Evolutionary conservation across 2,797 vertebrate genomes (phyloP), one percentile per base, ranked within the genome.

Genomic region (Nyctalus aviator): DNA sequence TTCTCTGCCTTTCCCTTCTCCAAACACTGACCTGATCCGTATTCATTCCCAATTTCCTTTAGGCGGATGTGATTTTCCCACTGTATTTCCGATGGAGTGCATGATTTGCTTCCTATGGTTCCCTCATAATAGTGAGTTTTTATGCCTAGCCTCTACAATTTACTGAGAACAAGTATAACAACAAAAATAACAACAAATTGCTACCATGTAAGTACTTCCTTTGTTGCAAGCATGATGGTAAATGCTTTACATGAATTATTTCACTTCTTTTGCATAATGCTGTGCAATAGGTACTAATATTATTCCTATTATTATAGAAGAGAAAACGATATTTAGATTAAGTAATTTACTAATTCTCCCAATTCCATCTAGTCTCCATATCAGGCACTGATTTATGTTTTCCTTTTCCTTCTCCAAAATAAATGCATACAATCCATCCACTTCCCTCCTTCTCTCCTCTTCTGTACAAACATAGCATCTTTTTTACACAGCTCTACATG

Each of bases 391-490:
- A 6, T 25, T 35, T 73, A 12, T 73, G n/a, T 78, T 32, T 53
- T 93, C 30, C 17, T 66, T 48, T 76, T 82, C 27, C 84, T 88
- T 14, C 57, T 81, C 25, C 66, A 62, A 85, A 95, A 85, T n/a
- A 30, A 20, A n/a, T 14, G 13, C 8, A 41, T 32, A n/a, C 1
- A 6, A 23, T 81, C 59, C 37, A n/a, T 18, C 57, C 68, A 69
- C 35, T 50, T 88, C 66, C 66, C 32, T 1, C 5, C 0, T 7
- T 18, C 18, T 46, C 4, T 89, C 27, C 5, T 46, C 6, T 77
- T 86, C 83, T 55, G 1, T 20, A 62, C 32, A 79, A 84, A 66
- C 4, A 68, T 4, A 46, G 21, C 4, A n/a, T 50, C 8, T 78
- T 78, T 78, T 41, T 88, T 53, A 55, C 18, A 35, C 21, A 76